Conservation (phyloP, 2,888 invertebrate species). For the Flexamia atlantica region DNA sequence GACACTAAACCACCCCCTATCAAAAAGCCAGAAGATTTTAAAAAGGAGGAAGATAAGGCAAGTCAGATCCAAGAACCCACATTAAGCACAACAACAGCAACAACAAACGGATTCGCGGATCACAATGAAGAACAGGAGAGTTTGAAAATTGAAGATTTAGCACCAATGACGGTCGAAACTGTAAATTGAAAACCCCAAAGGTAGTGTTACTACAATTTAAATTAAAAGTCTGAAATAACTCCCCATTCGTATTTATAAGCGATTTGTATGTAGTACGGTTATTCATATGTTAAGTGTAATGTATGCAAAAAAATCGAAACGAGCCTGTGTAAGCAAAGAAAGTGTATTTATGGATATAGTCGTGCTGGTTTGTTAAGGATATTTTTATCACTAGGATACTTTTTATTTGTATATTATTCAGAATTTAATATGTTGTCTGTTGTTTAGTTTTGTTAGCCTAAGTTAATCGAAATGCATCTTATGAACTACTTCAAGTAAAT, state of each 20-base stretch:
- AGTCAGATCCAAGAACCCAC: constrained; percentile 27
- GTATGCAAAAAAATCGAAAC: constrained; percentile 20
- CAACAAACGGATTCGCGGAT: constrained; percentile 56
- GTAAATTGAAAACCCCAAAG: constrained; percentile 47
- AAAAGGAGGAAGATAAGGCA: constrained; percentile 7
- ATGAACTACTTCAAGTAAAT: not conserved
- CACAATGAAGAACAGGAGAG: constrained; percentile 32
- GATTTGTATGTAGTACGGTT: constrained; percentile 56
- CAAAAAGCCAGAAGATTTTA: constrained; percentile 53
- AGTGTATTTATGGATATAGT: constrained; percentile 46
- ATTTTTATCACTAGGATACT: constrained; percentile 57
- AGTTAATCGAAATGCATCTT: constrained; percentile 33
- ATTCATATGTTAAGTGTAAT: constrained; percentile 23
- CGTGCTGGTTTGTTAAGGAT: constrained; percentile 56
- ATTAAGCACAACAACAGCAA: constrained; percentile 50
- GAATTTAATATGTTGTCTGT: constrained; percentile 59
- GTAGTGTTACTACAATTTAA: constrained; percentile 37
- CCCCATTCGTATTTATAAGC: constrained; percentile 47
- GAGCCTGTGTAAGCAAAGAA: constrained; percentile 41
- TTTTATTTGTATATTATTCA: constrained; percentile 61
- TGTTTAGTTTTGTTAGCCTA: constrained; percentile 57
- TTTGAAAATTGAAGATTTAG: constrained; percentile 32
- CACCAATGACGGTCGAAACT: constrained; percentile 29
- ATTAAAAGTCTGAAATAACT: constrained; percentile 59
- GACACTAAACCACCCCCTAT: constrained; percentile 57